Base-by-base conservation (phyloP, 1,140 invertebrate genomes). In the Condylostylus longicornis region DNA sequence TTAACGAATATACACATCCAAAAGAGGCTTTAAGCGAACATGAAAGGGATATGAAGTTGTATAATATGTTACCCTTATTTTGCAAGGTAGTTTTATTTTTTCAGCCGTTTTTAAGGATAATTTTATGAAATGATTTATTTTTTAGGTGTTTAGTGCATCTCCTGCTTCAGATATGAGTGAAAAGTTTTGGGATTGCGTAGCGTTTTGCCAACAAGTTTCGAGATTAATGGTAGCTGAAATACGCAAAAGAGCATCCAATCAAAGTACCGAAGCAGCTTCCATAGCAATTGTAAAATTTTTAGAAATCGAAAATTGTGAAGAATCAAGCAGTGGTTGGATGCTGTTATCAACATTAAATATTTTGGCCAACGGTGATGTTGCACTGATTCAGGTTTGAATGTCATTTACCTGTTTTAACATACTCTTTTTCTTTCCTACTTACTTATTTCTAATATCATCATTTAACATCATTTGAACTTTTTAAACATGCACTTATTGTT, bases 41-140 rank as follows among this genome's bases (percentile, higher is more conserved):
- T 37, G 86, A 95, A 62, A 76, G 82, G 42, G 88, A 96, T 64
- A 82, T 85, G 52, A 93, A 94, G 64, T 69, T 98, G 1, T 97
- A 97, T 62, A 94, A 91, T 62, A 95, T 98, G 87, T 69, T 98
- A 48, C 94, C 94, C 28, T 67, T 98, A 8, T 98, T 98, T 66
- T 94, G 88, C 66, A 97, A 96, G 75, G 91, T 95, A 70, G 65
- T 31, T 17, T 22, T 4, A 29, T 29, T 37, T 18, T 1, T 37
- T 42, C 7, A 35, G 27, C 32, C 5, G 18, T 15, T 19, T 15
- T 6, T 13, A 10, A 12, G 13, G 12, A 33, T 27, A 9, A 9
- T 25, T 27, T 33, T 25, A 14, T 39, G 27, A 29, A 20, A 25
- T 23, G 7, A 14, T 35, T 31, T 28, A 15, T 38, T 29, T 20